Percentiles rank a stretch among this genome's conserved stretches.
These are phyloP conservation scores for Loris lydekkerianus DNA, from an alignment of 2,797 vertebrate species.

Conservation along the genomic window DNA sequence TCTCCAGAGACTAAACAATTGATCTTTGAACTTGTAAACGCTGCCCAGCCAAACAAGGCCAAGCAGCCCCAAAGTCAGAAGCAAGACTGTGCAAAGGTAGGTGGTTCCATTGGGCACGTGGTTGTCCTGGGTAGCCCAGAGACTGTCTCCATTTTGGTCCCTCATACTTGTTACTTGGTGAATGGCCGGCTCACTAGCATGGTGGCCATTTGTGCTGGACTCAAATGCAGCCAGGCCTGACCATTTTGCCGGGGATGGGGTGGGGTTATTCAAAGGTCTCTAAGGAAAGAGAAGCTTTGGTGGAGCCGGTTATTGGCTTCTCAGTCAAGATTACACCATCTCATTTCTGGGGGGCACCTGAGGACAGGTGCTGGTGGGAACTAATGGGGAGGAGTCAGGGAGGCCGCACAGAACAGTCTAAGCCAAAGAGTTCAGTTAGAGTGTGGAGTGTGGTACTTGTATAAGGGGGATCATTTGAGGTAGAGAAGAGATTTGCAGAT, in stretches of 20 bases:
- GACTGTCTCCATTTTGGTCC: background rate
- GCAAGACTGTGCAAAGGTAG: background rate
- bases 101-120: background rate
- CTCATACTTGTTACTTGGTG: background rate
- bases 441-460: background rate
- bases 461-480: conserved; percentile 38
- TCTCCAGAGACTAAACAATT: background rate
- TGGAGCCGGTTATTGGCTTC: background rate
- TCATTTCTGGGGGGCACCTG: background rate
- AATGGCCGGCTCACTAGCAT: background rate
- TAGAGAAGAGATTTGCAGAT: conserved; percentile 44
- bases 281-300: background rate
- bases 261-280: background rate
- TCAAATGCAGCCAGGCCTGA: background rate
- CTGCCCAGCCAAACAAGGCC: background rate
- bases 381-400: background rate
- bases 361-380: background rate
- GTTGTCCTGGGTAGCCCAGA: background rate
- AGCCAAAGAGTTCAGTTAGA: background rate
- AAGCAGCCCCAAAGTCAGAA: background rate
- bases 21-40: conserved; percentile 34
- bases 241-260: background rate
- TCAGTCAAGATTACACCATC: background rate
- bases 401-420: background rate
- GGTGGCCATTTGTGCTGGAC: background rate